Conservation (phyloP, 2,888 invertebrate genomes). For the Anticlea derivata region DNA sequence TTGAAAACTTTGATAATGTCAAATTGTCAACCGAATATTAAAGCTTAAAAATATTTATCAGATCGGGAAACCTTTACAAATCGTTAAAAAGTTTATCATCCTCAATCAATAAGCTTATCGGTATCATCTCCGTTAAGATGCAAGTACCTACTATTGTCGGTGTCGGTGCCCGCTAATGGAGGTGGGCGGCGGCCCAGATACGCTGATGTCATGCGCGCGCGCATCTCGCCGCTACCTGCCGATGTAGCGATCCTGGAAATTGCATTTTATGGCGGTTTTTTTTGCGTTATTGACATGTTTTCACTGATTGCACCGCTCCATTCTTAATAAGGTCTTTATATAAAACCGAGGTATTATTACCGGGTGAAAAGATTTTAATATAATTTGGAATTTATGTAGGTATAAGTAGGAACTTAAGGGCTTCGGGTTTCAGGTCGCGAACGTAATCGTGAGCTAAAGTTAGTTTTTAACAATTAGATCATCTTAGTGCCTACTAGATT, state of each 20-base stretch:
- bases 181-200: constrained; percentile 68
- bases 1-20: neutral
- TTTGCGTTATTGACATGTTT: constrained; percentile 13
- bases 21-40: constrained; percentile 12
- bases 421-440: no score
- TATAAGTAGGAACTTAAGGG: no score
- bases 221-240: constrained; percentile 37
- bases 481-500: no score
- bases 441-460: no score
- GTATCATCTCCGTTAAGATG: constrained; percentile 26
- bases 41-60: constrained; percentile 10
- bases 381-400: no score
- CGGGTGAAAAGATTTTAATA: no score
- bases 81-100: constrained; percentile 18
- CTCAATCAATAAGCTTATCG: constrained; percentile 20
- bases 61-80: constrained; percentile 15
- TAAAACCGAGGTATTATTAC: no score
- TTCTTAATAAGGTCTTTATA: neutral
- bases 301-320: no score
- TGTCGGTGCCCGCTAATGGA: constrained; percentile 56
- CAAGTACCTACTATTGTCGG: constrained; percentile 41
- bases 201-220: constrained; percentile 60
- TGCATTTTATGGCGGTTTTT: constrained; percentile 15
- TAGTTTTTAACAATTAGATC: no score
- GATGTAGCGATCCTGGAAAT: constrained; percentile 22